Conservation (phyloP, 2,888 invertebrate species). For the Ophion obscuratus region DNA sequence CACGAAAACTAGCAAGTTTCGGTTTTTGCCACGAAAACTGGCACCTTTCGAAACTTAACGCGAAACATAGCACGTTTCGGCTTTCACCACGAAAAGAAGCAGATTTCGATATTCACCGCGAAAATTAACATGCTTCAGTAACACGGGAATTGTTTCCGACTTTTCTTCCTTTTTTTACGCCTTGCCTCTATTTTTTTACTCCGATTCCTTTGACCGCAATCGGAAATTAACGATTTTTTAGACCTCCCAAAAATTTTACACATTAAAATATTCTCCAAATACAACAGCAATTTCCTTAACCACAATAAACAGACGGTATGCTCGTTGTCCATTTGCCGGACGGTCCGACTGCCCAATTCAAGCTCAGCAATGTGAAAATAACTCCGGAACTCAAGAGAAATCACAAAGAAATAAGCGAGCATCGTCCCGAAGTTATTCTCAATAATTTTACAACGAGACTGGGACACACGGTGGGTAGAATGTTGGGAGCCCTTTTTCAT, state of each 20-base stretch:
- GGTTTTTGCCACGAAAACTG: too few relatives aligned
- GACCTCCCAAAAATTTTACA: neutral
- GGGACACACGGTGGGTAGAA: slow-evolving; percentile 95
- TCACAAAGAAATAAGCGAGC: slow-evolving; percentile 92
- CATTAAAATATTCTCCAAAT: slow-evolving; percentile 5
- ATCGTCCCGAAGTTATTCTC: slow-evolving; percentile 96
- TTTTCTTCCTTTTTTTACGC: too few relatives aligned
- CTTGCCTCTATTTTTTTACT: too few relatives aligned
- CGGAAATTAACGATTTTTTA: too few relatives aligned
- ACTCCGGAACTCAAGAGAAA: slow-evolving; percentile 93
- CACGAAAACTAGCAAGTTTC: too few relatives aligned
- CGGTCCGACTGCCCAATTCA: slow-evolving; percentile 98
- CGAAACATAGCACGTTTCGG: too few relatives aligned
- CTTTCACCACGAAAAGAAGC: too few relatives aligned
- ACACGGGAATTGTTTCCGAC: too few relatives aligned
- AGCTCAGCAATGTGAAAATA: slow-evolving; percentile 95
- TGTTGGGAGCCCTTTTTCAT: slow-evolving; percentile 97
- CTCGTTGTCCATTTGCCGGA: slow-evolving; percentile 97
- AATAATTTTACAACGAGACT: slow-evolving; percentile 98
- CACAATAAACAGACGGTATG: slow-evolving; percentile 89
- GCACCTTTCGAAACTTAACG: too few relatives aligned
- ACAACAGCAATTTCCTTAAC: slow-evolving; percentile 68
- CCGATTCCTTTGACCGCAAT: too few relatives aligned
- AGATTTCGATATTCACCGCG: too few relatives aligned
- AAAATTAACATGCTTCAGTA: too few relatives aligned